phyloP scores from a whole-genome alignment of 2,797 vertebrate species.

The Philypnodon macrostomus region DNA sequence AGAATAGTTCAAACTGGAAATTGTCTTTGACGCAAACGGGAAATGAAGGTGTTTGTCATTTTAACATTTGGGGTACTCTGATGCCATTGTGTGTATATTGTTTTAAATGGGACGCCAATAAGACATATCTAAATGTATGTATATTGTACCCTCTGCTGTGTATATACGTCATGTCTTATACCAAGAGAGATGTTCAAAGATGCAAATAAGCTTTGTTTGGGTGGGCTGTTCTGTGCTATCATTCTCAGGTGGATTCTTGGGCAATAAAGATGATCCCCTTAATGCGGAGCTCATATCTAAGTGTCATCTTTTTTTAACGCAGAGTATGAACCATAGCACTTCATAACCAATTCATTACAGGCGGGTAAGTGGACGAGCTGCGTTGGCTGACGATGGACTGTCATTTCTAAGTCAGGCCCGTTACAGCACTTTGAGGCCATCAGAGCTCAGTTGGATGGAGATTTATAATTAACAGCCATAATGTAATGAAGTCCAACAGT shows the following conservation, averaged over 20 bases:
- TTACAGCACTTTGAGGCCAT: slow-evolving; percentile 55
- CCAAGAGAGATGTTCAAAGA: slow-evolving; percentile 92
- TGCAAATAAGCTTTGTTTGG: slow-evolving; percentile 87
- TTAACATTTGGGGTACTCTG: slow-evolving; percentile 74
- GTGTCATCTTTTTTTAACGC: slow-evolving; percentile 52
- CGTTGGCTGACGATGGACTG: slow-evolving; percentile 39
- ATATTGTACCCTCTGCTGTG: slow-evolving; percentile 94
- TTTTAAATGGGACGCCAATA: slow-evolving; percentile 87
- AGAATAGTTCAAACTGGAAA: slow-evolving; percentile 51
- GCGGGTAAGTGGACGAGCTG: slow-evolving; percentile 24
- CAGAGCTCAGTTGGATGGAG: slow-evolving; percentile 56
- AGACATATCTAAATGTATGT: slow-evolving; percentile 89
- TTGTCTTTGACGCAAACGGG: slow-evolving; percentile 41
- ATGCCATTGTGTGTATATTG: slow-evolving; percentile 90
- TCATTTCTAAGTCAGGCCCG: slow-evolving; percentile 39
- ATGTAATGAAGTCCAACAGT: slow-evolving; percentile 60
- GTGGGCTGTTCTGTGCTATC: slow-evolving; percentile 90
- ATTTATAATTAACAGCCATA: slow-evolving; percentile 64
- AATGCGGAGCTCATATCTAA: slow-evolving; percentile 77
- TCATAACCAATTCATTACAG: slow-evolving; percentile 40
- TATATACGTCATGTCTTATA: slow-evolving; percentile 67
- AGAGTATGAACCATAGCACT: slow-evolving; percentile 1
- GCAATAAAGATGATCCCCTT: slow-evolving; percentile 97
- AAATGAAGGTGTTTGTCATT: slow-evolving; percentile 58
- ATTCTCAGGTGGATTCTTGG: slow-evolving; percentile 98